phyloP scores from a whole-genome alignment of 2,113 vertebrate genomes.

The Chaetodon auriga region DNA sequence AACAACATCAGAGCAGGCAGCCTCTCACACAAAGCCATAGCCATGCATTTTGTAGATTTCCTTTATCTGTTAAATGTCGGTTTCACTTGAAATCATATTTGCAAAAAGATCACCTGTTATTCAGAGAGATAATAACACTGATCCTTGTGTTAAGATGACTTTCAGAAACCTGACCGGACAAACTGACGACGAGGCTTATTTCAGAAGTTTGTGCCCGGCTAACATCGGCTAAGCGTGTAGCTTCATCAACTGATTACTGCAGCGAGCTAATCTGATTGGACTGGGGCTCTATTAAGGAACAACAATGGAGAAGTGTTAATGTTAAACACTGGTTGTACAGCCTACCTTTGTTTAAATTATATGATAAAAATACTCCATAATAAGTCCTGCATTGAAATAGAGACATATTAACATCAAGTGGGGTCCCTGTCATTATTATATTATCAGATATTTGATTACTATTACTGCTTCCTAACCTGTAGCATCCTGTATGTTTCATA shows the following conservation, averaged over 20 bases:
- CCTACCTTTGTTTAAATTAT: too few species aligned
- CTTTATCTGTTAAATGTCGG: slow-evolving; percentile 12
- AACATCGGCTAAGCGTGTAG: neutral
- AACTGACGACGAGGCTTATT: slow-evolving; percentile 34
- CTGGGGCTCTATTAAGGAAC: neutral
- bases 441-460: too few species aligned
- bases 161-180: slow-evolving; percentile 29
- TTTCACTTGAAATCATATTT: slow-evolving; percentile 36
- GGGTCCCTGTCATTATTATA: too few species aligned
- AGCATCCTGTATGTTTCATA: neutral
- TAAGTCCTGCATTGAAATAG: too few species aligned
- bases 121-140: neutral
- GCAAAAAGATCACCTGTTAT: slow-evolving; percentile 28
- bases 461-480: too few species aligned
- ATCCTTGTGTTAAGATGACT: slow-evolving; percentile 50
- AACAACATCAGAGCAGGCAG: slow-evolving; percentile 73
- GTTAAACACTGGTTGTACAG: too few species aligned
- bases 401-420: too few species aligned
- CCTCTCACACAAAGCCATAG: slow-evolving; percentile 74
- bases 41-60: slow-evolving; percentile 72
- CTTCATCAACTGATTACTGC: neutral
- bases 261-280: neutral
- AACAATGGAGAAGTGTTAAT: too few species aligned
- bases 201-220: slow-evolving; percentile 37
- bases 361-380: too few species aligned